Conservation (phyloP, 2,113 vertebrate genomes). For the Strix aluco region DNA sequence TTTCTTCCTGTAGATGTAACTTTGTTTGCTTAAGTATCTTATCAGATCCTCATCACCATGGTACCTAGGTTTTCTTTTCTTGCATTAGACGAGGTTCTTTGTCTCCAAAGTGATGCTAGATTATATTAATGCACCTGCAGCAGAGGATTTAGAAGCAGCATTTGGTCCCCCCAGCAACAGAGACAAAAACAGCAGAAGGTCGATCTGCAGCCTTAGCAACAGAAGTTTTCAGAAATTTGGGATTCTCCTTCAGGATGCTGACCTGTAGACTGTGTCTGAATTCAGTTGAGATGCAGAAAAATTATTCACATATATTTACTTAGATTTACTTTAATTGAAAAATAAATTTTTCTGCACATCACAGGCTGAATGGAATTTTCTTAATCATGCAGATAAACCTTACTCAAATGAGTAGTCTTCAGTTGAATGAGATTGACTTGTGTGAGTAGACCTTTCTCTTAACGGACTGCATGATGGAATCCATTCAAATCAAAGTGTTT, state of each 20-base stretch:
- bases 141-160: constrained; percentile 39
- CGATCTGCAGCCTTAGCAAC: constrained; percentile 55
- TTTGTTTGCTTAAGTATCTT: neutral
- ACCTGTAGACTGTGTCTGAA: neutral
- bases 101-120: constrained; percentile 27
- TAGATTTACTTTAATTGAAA: neutral
- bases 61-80: neutral
- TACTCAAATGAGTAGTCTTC: neutral
- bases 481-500: neutral
- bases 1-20: neutral
- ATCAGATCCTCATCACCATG: constrained; percentile 19
- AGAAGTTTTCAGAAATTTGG: constrained; percentile 27
- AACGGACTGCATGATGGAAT: neutral
- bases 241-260: constrained; percentile 8
- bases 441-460: neutral
- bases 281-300: neutral
- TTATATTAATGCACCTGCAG: constrained; percentile 54
- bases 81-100: constrained; percentile 19
- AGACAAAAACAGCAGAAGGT: constrained; percentile 33
- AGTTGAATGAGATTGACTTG: neutral
- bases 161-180: constrained; percentile 59
- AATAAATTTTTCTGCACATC: neutral
- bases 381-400: neutral
- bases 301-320: neutral
- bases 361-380: neutral